These are phyloP conservation scores for Eufriesea mexicana DNA, from an alignment of 1,140 invertebrate genomes.

Conservation along the genomic window DNA sequence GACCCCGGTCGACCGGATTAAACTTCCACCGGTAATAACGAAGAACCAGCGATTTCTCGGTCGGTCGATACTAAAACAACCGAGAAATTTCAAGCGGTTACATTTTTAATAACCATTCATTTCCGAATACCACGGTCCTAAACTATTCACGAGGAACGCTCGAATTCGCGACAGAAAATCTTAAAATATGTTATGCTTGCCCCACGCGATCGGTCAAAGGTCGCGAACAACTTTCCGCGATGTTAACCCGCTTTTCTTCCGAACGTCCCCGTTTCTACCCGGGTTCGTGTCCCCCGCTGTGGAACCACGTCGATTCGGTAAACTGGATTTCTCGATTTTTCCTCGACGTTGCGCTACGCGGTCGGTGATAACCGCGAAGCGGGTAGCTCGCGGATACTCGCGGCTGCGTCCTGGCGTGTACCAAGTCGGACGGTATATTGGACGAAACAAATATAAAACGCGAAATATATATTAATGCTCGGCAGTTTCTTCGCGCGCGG, in stretches of 20 bases:
- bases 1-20: conserved; percentile 4
- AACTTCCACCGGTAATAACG: conserved; percentile 53
- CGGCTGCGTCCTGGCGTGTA: too few relatives aligned
- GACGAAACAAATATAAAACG: conserved; percentile 73
- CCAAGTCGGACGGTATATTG: not conserved
- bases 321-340: too few relatives aligned
- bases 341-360: too few relatives aligned
- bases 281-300: not conserved
- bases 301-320: not conserved
- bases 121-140: conserved; percentile 62
- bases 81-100: conserved; percentile 77
- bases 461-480: conserved; percentile 76
- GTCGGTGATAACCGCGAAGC: too few relatives aligned
- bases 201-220: conserved; percentile 71
- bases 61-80: conserved; percentile 70
- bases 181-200: conserved; percentile 81
- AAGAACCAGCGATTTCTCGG: conserved; percentile 53
- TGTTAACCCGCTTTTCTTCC: conserved; percentile 53
- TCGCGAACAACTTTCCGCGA: conserved; percentile 65
- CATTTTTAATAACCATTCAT: conserved; percentile 77
- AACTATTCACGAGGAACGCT: conserved; percentile 65
- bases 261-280: not conserved
- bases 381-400: too few relatives aligned
- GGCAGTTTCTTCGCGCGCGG: conserved; percentile 72
- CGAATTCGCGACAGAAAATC: conserved; percentile 71